Base-by-base conservation (phyloP, 2,888 invertebrate genomes). In the Hirtodrosophila confusa region DNA sequence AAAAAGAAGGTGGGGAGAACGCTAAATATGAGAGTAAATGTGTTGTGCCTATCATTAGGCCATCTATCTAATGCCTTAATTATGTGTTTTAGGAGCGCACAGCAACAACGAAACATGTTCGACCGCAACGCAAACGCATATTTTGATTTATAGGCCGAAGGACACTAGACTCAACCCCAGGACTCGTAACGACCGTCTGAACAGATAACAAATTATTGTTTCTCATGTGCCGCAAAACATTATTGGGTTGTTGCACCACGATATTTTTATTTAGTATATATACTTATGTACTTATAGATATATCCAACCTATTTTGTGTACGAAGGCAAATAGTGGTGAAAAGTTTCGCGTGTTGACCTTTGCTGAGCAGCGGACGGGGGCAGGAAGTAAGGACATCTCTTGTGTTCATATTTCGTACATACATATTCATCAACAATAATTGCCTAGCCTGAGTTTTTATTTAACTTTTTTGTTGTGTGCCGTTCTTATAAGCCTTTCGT, bases 361-460 rank as follows among this genome's bases (percentile, higher is more conserved):
- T 1, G 29, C 9, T 10, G 3, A 33, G n/a, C n/a, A n/a, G n/a
- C n/a, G n/a, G n/a, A n/a, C n/a, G n/a, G n/a, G n/a, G n/a, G n/a
- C n/a, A n/a, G 45, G 36, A 64, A 45, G 41, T 60, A 51, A 45
- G 6, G 45, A 45, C 57, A 17, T 17, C 17, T 44, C 58, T 54
- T 43, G 35, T 61, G 54, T 55, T 64, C 69, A 63, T 51, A 69
- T 56, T 77, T 65, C 43, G 36, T 56, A 67, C 62, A 58, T 68
- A 65, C 62, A 58, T 68, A 65, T 69, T 86, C 83, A 88, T 84
- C 86, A 84, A 74, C 86, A 73, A 74, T 76, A 83, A 88, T 83
- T 88, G 72, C 80, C 76, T 65, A 69, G 69, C 66, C 66, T 49
- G 78, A 51, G 47, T 55, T 54, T 39, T 51, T 48, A 27, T 54